These are phyloP conservation scores for Anastrepha obliqua DNA, from an alignment of 1,140 invertebrate species.

Conservation along the genomic window DNA sequence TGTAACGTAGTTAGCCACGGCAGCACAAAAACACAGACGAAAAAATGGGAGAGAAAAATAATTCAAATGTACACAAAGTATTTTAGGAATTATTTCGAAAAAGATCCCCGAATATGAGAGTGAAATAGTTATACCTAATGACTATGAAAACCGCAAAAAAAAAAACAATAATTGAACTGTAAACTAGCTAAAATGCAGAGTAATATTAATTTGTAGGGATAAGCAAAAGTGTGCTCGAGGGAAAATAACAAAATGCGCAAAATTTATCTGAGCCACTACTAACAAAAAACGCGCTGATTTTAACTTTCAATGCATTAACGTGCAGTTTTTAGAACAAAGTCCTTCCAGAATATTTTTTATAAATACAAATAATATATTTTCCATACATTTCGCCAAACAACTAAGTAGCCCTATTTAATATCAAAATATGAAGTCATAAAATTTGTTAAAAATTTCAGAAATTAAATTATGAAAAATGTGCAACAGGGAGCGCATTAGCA, in stretches of 20 bases:
- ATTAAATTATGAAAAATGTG: constrained; percentile 1
- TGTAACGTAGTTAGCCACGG: too few species aligned
- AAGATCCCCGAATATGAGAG: background rate
- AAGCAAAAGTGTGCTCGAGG: too few species aligned
- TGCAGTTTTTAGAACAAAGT: background rate
- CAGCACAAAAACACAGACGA: background rate
- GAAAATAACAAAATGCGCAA: background rate
- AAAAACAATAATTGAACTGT: background rate
- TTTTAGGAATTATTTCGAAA: background rate
- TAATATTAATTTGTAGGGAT: background rate
- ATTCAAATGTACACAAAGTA: background rate
- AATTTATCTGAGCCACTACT: background rate
- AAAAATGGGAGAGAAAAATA: background rate
- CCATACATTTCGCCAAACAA: background rate
- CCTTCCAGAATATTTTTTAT: background rate
- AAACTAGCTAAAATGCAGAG: background rate
- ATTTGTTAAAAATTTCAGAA: background rate
- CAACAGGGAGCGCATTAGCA: background rate
- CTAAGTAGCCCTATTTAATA: background rate
- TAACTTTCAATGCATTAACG: background rate
- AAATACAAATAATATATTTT: background rate
- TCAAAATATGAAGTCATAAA: background rate
- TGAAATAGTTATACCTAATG: background rate
- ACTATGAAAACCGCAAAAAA: too few species aligned
- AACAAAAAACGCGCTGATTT: background rate